Base-by-base conservation (phyloP, 2,888 invertebrate species). In the Drosophila neoperkinsi region DNA sequence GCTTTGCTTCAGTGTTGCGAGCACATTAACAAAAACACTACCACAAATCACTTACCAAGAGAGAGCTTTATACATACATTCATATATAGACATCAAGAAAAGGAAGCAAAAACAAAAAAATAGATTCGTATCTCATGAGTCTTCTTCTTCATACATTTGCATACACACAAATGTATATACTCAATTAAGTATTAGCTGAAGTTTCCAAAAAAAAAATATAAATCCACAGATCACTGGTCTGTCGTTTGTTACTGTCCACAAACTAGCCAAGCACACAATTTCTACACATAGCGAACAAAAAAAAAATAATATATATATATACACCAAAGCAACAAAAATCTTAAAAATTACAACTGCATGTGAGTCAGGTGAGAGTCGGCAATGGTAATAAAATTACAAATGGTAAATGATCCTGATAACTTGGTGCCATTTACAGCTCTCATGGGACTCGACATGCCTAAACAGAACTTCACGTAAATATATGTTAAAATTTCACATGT, bases 231-330 rank as follows among this genome's bases (percentile, higher is more conserved):
- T 70, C 30, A 65, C 16, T 49, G 65, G 71, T 71, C 67, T 61
- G 65, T 60, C 75, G 88, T 85, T 82, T 82, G 83, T 77, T 79
- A 84, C 77, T 88, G 86, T 78, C 82, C 84, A 87, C 82, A 74
- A 71, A 74, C 88, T 77, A 79, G 88, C 84, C 82, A 74, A 90
- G 91, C 90, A 90, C 90, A 91, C 78, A 91, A 91, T 90, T 90
- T 88, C 79, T 58, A 64, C 38, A 64, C 70, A 74, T 57, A 73
- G 68, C 60, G 16, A 46, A 46, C 46, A n/a, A 34, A 74, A 41
- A 62, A 70, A 36, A 59, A 68, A 73, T 1, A 41, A 46, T 16
- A 46, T 7, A 46, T 46, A 46, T 16, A 46, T 30, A 56, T 25
- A 51, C 38, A 71, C 33, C 53, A 52, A 56, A 61, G 41, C 51